Evolutionary conservation across 2,888 invertebrate species (phyloP), one percentile per base, ranked within the genome.

Genomic region (Dione juno): DNA sequence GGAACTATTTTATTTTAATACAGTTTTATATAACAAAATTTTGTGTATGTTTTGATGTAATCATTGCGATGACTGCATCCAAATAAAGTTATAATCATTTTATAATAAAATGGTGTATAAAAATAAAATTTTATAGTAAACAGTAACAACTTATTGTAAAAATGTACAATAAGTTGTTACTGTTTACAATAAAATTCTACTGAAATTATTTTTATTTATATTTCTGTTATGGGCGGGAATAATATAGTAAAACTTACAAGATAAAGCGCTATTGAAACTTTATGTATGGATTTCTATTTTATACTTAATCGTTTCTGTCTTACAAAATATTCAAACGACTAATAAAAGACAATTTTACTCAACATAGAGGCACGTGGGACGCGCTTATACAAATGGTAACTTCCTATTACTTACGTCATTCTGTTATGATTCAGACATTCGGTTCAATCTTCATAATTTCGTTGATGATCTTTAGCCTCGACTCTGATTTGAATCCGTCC

Each of bases 321-420:
- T 61, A 61, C 61, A 45, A 45, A 61, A 61, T 45, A n/a, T 45
- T 59, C 14, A 59, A 59, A 41, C 43, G 14, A 35, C 61, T 61
- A 61, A 61, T 61, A 61, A 28, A 45, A 45, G 61, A 43, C 16
- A 61, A 85, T 84, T 81, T 81, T 78, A 28, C 28, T 28, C 28
- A 28, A 28, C 80, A 82, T 81, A 68, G 75, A 77, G 80, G 76
- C 79, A 88, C 88, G 92, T 91, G 86, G 92, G 91, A 77, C 77
- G 87, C 73, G 79, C 82, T 80, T 83, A 80, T 80, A 75, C 85
- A 90, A 91, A 87, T 90, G 88, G 86, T 82, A 79, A 87, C 89
- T 92, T 93, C 92, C 92, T 90, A 80, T 81, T 75, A 83, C 63
- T 91, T 88, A 86, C 92, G 88, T 91, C 92, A 92, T 83, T 77